Conservation (phyloP, 2,113 vertebrate species). For the Dissostichus mawsoni region DNA sequence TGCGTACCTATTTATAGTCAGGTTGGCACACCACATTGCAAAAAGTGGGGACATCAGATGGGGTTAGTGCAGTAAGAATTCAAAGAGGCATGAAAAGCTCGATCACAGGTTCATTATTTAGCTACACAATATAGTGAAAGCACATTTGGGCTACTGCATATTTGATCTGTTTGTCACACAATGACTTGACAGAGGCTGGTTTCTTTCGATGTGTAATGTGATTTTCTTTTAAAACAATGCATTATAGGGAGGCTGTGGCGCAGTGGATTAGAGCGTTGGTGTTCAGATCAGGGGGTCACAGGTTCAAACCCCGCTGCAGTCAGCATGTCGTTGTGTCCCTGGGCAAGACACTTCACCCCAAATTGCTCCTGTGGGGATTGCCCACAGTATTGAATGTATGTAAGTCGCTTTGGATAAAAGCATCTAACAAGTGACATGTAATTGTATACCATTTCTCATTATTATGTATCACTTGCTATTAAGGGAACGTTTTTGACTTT, state of each 20-base stretch:
- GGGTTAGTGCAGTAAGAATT: constrained; percentile 45
- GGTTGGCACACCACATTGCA: constrained; percentile 23
- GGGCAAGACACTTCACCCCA: no score
- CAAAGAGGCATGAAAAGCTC: constrained; percentile 33
- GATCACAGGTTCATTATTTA: constrained; percentile 24
- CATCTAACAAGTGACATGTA: no score
- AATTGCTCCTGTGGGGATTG: no score
- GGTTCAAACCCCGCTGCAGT: no score
- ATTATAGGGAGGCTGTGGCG: no score
- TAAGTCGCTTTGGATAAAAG: no score
- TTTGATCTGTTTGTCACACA: constrained; percentile 11
- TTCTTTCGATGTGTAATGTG: constrained; percentile 15
- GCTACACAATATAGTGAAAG: background rate
- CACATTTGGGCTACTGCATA: background rate
- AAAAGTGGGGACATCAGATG: constrained; percentile 37
- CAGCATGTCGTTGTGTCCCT: no score
- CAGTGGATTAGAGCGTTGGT: no score
- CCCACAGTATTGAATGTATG: no score
- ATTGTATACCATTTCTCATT: background rate
- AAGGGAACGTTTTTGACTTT: background rate
- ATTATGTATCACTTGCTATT: background rate
- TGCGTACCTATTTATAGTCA: constrained; percentile 64
- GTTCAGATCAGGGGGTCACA: no score
- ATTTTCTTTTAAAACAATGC: background rate
- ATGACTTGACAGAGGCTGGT: constrained; percentile 5